Conservation (phyloP, 30 jellyfish, hydroid and myxozoan species). For the Phacellophora camtschatica region DNA sequence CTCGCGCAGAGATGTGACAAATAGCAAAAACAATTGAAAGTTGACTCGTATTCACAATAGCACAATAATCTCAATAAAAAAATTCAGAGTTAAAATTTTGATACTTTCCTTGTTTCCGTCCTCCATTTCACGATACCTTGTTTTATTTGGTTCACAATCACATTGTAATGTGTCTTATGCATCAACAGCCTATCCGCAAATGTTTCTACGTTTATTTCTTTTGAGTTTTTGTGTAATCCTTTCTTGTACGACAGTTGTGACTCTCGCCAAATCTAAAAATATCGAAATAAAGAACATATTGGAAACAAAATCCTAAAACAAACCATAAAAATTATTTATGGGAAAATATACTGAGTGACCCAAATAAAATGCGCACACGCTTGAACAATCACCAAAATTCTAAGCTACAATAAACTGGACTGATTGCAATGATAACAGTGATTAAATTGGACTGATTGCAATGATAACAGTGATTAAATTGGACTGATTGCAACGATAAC, state of each 20-base stretch:
- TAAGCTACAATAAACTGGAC: neutral
- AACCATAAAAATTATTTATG: no score
- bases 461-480: no score
- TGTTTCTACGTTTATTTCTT: constrained; percentile 7
- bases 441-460: no score
- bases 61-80: no score
- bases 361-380: neutral
- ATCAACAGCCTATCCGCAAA: constrained; percentile 16
- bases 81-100: constrained; percentile 39
- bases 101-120: constrained; percentile 23
- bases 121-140: constrained; percentile 39
- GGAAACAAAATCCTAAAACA: neutral
- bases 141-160: neutral
- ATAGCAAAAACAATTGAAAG: no score
- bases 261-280: constrained; percentile 26
- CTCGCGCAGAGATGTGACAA: no score
- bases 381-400: neutral
- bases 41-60: no score
- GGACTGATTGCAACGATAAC: no score
- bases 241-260: constrained; percentile 16
- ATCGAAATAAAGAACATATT: neutral
- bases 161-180: neutral
- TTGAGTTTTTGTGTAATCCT: constrained; percentile 21
- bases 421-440: no score
- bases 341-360: no score